A percentile compares a stretch with the other conserved stretches of the same genome.
Conservation (phyloP, 2,888 invertebrate genomes). For the Volucella bombylans region DNA sequence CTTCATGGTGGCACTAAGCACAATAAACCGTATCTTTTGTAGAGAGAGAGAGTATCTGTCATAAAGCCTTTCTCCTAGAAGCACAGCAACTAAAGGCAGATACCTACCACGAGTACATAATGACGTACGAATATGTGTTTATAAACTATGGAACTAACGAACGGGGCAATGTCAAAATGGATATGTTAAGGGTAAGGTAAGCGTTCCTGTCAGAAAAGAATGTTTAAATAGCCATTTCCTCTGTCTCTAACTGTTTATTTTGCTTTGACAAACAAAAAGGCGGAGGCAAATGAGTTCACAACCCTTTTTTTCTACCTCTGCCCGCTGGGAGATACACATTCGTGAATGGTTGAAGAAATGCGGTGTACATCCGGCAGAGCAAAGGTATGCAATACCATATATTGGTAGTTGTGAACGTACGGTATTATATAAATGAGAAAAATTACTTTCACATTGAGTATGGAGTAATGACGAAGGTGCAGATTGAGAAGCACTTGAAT, state of each 20-base stretch:
- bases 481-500: conserved; percentile 68
- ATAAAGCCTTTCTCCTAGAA: conserved; percentile 29
- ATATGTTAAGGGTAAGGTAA: conserved; percentile 29
- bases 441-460: conserved; percentile 71
- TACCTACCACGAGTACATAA: conserved; percentile 8
- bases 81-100: background rate
- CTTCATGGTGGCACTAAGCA: conserved; percentile 38
- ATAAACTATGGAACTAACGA: conserved; percentile 23
- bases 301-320: conserved; percentile 36
- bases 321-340: background rate
- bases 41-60: conserved; percentile 32
- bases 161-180: conserved; percentile 55
- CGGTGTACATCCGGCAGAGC: conserved; percentile 56
- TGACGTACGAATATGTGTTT: background rate
- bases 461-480: conserved; percentile 44
- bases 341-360: conserved; percentile 8
- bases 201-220: conserved; percentile 48
- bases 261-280: conserved; percentile 60
- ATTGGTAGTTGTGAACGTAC: conserved; percentile 37
- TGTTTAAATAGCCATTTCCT: conserved; percentile 68
- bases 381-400: conserved; percentile 14
- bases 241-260: conserved; percentile 65
- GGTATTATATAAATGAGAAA: conserved; percentile 1
- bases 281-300: conserved; percentile 63
- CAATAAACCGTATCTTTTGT: conserved; percentile 58